Evolutionary conservation across 2,888 invertebrate species (phyloP).

Genomic region (Asteroscopus sphinx): DNA sequence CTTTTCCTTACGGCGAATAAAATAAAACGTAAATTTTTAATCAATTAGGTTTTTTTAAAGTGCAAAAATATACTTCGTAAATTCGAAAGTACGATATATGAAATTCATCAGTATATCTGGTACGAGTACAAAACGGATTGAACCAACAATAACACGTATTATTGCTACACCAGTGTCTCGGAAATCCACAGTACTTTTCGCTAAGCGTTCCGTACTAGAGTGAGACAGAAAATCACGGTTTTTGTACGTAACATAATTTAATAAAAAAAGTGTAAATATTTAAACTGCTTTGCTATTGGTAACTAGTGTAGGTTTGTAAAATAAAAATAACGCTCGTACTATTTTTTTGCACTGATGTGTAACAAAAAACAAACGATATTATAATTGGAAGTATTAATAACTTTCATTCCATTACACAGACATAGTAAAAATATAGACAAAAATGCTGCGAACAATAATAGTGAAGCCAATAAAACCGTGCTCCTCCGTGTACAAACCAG

Average conservation of each 20-base stretch:
- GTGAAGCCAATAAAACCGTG: no score
- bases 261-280: slow-evolving; percentile 51
- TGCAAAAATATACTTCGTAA: not conserved
- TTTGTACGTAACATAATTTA: slow-evolving; percentile 48
- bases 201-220: slow-evolving; percentile 35
- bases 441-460: no score
- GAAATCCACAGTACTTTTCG: slow-evolving; percentile 17
- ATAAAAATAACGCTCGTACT: slow-evolving; percentile 14
- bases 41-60: not conserved
- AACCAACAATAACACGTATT: slow-evolving; percentile 13
- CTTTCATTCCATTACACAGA: slow-evolving; percentile 75
- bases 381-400: slow-evolving; percentile 37
- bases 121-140: slow-evolving; percentile 10
- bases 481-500: no score
- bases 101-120: not conserved
- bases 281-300: slow-evolving; percentile 50
- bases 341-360: slow-evolving; percentile 51
- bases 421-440: no score
- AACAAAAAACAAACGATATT: slow-evolving; percentile 47
- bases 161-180: slow-evolving; percentile 3
- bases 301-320: slow-evolving; percentile 44
- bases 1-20: slow-evolving; percentile 38
- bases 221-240: slow-evolving; percentile 31
- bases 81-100: not conserved
- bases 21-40: not conserved